Conservation (phyloP, 64 coral and sea anemone species). For the Anthopleura sola region DNA sequence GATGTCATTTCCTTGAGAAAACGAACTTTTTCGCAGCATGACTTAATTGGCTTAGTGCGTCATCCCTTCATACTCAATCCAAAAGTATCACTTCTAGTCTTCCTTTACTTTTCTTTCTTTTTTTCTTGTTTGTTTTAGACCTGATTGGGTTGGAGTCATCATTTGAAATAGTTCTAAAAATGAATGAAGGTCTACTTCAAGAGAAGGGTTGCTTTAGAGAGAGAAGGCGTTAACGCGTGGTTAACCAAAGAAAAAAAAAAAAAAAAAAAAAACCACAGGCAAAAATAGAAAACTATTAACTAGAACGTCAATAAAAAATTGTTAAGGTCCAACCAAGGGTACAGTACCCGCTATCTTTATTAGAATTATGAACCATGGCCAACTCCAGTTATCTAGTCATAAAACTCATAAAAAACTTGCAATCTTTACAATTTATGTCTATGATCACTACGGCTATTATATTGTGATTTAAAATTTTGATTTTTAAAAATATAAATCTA, state of each 20-base stretch:
- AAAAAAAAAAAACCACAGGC: no score
- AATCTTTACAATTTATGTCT: neutral
- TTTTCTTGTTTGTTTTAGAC: no score
- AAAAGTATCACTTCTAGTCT: no score
- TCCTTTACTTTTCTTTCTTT: no score
- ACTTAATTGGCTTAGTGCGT: no score
- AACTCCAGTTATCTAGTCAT: neutral
- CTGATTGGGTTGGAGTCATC: no score
- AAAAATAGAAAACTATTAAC: neutral
- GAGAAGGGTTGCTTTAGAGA: no score
- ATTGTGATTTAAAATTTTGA: neutral
- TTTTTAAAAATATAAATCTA: neutral
- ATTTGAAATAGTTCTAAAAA: no score
- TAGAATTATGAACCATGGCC: no score
- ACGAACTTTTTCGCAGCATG: neutral
- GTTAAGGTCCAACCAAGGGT: neutral
- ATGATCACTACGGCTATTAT: neutral
- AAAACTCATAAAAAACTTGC: neutral
- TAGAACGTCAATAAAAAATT: neutral
- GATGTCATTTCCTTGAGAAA: constrained; percentile 4
- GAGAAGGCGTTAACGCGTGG: no score
- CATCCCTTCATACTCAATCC: no score
- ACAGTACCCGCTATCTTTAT: neutral
- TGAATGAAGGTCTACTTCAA: no score
- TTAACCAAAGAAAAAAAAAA: neutral